Conservation (phyloP, 2,113 vertebrate genomes). For the Quiscalus mexicanus region DNA sequence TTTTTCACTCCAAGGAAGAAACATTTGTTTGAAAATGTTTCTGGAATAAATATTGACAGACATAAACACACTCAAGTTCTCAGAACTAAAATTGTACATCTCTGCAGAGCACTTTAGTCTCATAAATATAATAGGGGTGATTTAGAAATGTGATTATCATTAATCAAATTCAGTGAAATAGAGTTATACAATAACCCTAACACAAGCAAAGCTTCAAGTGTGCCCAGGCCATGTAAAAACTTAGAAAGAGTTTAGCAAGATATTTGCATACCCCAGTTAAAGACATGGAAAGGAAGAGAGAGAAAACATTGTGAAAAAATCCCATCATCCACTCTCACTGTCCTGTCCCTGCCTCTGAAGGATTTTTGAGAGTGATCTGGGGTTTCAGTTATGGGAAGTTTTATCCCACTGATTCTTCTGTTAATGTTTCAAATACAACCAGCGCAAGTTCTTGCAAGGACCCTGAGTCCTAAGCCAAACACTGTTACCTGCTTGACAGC, state of each 20-base stretch:
- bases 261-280: not conserved
- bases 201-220: not conserved
- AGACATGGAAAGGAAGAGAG: not conserved
- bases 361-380: not conserved
- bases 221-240: not conserved
- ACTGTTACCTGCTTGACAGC: conserved; percentile 12
- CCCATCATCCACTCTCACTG: not conserved
- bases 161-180: not conserved
- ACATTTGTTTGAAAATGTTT: not conserved
- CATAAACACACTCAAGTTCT: not conserved
- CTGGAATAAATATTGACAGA: not conserved
- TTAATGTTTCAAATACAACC: conserved; percentile 14
- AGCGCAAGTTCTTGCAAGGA: conserved; percentile 39
- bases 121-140: not conserved
- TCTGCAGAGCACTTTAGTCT: not conserved
- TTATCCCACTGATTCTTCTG: not conserved
- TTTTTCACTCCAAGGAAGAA: not conserved
- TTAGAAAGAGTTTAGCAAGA: not conserved
- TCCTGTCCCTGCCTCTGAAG: not conserved
- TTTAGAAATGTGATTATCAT: not conserved
- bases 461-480: not conserved
- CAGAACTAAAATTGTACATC: not conserved
- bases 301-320: not conserved
- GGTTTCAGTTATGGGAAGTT: not conserved
- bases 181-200: not conserved